Evolutionary conservation across 2,797 vertebrate genomes (phyloP), one percentile per base, ranked within the genome.

Genomic region (Microchirus variegatus): DNA sequence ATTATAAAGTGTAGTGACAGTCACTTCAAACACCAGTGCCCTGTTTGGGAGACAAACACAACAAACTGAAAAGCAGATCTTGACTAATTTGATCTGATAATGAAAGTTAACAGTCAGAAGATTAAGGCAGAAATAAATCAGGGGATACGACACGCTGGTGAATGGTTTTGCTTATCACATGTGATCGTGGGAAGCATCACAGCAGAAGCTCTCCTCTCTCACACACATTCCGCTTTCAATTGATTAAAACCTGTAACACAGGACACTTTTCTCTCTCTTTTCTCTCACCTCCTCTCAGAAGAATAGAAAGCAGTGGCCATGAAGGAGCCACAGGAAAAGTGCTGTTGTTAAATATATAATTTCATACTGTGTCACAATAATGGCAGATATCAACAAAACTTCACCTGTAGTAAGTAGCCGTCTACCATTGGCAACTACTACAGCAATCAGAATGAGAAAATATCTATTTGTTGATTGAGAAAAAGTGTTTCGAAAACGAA

Each of bases 281-380:
- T 53, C 42, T 73, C 17, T 31, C 67, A 46, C 7, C 47, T 60
- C 31, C 31, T 31, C 31, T 31, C 31, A 31, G 31, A 31, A 31
- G 7, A 31, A 43, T 52, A 16, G 12, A 31, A 18, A 67, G 54
- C 57, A 10, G 51, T 42, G 46, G 16, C 50, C 38, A 3, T 49
- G 57, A 56, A 53, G 40, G 41, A 38, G 46, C 52, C n/a, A n/a
- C n/a, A n/a, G n/a, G n/a, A n/a, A n/a, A n/a, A n/a, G n/a, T n/a
- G n/a, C n/a, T n/a, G n/a, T n/a, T n/a, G n/a, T n/a, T n/a, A n/a
- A n/a, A n/a, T n/a, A n/a, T n/a, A n/a, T n/a, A n/a, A n/a, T n/a
- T n/a, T n/a, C n/a, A n/a, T n/a, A n/a, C n/a, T n/a, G n/a, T n/a
- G n/a, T n/a, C n/a, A n/a, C n/a, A n/a, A n/a, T n/a, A n/a, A n/a